These are phyloP conservation scores for Drosophila nebulosa DNA, from an alignment of 1,140 invertebrate species.

Conservation along the genomic window DNA sequence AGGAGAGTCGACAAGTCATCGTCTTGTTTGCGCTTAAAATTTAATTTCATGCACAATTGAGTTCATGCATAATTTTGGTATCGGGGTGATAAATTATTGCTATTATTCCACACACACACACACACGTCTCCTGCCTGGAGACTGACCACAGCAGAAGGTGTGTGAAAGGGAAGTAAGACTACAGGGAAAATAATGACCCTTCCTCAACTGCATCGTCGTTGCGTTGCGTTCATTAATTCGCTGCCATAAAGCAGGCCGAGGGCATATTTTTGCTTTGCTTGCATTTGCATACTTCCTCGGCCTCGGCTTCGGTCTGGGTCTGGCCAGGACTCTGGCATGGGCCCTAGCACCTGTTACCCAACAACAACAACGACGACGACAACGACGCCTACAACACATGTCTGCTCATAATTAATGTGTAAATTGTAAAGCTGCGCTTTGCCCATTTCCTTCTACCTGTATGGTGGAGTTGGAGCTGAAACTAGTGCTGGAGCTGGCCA, in stretches of 20 bases:
- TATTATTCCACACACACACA: slow-evolving; percentile 63
- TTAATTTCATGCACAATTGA: slow-evolving; percentile 79
- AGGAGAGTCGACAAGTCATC: slow-evolving; percentile 59
- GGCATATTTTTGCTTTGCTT: slow-evolving; percentile 67
- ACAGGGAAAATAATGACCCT: slow-evolving; percentile 61
- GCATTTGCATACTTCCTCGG: slow-evolving; percentile 73
- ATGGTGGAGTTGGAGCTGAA: background rate
- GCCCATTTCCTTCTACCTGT: slow-evolving; percentile 19
- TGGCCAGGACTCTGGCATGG: background rate
- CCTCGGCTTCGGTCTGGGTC: slow-evolving; percentile 5
- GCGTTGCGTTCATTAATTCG: slow-evolving; percentile 76
- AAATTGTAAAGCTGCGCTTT: slow-evolving; percentile 74
- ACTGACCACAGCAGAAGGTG: slow-evolving; percentile 26
- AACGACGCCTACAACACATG: slow-evolving; percentile 72
- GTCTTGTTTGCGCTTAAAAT: slow-evolving; percentile 76
- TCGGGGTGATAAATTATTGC: slow-evolving; percentile 73
- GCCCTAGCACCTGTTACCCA: slow-evolving; percentile 67
- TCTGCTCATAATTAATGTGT: slow-evolving; percentile 80
- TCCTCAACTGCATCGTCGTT: slow-evolving; percentile 29
- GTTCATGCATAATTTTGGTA: slow-evolving; percentile 72
- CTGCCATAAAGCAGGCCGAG: slow-evolving; percentile 68
- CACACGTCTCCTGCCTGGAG: too few relatives aligned
- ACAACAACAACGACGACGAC: background rate
- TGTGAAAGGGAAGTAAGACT: slow-evolving; percentile 15
- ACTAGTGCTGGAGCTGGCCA: background rate